Percentiles rank a stretch among this genome's conserved stretches.
Conservation (phyloP, 2,797 vertebrate genomes). For the Pristis pectinata region DNA sequence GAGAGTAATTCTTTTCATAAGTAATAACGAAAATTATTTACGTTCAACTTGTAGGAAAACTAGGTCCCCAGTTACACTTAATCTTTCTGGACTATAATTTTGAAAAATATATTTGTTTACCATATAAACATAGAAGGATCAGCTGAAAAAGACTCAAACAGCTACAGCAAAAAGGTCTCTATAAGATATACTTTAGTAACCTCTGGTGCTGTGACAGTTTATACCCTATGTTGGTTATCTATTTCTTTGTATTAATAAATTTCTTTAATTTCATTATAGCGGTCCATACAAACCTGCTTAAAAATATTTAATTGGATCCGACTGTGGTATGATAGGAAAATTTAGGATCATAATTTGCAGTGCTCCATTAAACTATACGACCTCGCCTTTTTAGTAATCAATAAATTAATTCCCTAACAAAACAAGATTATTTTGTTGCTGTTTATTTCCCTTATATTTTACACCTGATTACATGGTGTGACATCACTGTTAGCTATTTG, state of each 20-base stretch:
- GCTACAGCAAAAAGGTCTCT: neutral
- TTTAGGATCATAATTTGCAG: neutral
- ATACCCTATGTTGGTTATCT: neutral
- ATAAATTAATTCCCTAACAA: neutral
- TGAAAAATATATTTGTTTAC: neutral
- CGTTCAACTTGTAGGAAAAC: neutral
- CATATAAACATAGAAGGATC: neutral
- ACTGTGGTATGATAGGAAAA: neutral
- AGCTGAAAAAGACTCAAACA: neutral
- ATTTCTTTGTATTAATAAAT: neutral
- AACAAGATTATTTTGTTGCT: slow-evolving; percentile 10
- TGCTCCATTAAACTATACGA: neutral
- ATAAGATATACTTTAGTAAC: neutral
- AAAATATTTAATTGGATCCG: neutral
- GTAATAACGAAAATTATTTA: neutral
- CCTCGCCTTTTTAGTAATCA: neutral
- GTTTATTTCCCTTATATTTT: neutral
- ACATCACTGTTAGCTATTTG: no score
- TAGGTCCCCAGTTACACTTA: neutral
- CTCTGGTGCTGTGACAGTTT: neutral
- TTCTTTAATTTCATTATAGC: neutral
- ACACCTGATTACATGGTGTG: neutral
- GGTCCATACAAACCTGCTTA: neutral
- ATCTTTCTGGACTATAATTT: neutral
- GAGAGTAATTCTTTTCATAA: neutral